Base-by-base conservation (phyloP, 2,113 vertebrate genomes). In the Tonatia bakeri region DNA sequence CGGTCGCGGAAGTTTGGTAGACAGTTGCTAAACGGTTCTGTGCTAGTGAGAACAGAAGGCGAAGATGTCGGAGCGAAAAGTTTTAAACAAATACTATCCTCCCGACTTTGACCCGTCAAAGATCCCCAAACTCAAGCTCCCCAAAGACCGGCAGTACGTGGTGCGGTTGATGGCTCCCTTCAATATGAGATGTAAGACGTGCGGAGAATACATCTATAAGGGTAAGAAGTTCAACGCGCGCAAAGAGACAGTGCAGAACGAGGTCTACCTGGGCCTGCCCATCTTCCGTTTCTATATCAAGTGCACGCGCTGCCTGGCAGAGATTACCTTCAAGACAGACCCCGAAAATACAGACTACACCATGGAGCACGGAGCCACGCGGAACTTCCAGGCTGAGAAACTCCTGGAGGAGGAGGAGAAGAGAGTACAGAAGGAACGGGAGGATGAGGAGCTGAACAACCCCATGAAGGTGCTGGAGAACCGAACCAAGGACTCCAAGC, bases 391-490 rank as follows among this genome's bases (percentile, higher is more conserved):
- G 90, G 90, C 90, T 3, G 90, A 91, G 79, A 91, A 91, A 67
- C 90, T 91, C 65, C 40, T 91, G 65, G 90, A 91, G 79, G 99
- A 99, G 94, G 99, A 99, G 98, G 99, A 99, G 98, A 99, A 83
- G 77, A 99, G 99, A 69, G 93, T 99, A 69, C 98, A 99, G 97
- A 98, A 98, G 95, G 99, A 99, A 50, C 98, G 99, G 69, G 99
- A 99, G 65, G 99, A 99, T 0, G 99, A 99, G 73, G 99, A 99
- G 95, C 98, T 99, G 20, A 99, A 99, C 98, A 99, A 99, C 52
- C 99, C 99, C 36, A 99, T 99, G 99, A 99, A 99, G 99, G 99
- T 99, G 56, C 97, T 99, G 96, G 99, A 99, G 98, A 99, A 99
- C 97, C 98, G 99, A n/a, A 99, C 99, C 16, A 99, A 99, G 93